A percentile compares a stretch with the other conserved stretches of the same genome.
These are phyloP conservation scores for Chloroceryle aenea DNA, from an alignment of 2,113 vertebrate species.

Conservation along the genomic window DNA sequence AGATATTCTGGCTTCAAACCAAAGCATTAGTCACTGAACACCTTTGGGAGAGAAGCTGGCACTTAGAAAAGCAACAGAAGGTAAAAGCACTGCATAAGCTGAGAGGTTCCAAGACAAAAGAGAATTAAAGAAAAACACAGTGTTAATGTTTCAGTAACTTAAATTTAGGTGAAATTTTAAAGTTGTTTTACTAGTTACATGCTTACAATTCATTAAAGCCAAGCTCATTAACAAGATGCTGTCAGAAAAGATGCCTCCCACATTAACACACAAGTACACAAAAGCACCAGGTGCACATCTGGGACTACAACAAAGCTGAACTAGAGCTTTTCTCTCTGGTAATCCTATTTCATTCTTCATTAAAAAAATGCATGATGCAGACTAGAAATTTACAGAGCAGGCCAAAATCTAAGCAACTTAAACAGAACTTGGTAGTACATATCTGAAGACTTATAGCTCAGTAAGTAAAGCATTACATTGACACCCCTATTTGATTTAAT, in stretches of 20 bases:
- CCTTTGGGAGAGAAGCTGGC: slow-evolving; percentile 84
- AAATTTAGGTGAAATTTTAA: slow-evolving; percentile 42
- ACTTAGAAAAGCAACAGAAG: slow-evolving; percentile 81
- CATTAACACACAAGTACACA: slow-evolving; percentile 54
- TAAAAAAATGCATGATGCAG: slow-evolving; percentile 64
- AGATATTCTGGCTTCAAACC: slow-evolving; percentile 83
- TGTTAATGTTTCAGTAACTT: slow-evolving; percentile 57
- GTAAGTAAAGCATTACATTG: not conserved
- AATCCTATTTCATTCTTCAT: slow-evolving; percentile 77
- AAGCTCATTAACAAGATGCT: slow-evolving; percentile 58
- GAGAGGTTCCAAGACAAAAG: slow-evolving; percentile 75
- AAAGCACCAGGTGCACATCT: slow-evolving; percentile 83
- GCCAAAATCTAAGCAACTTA: slow-evolving; percentile 54
- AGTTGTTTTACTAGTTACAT: slow-evolving; percentile 21
- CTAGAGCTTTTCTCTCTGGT: slow-evolving; percentile 42
- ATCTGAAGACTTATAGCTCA: slow-evolving; percentile 2
- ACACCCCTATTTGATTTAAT: not conserved
- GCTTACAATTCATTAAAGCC: slow-evolving; percentile 6
- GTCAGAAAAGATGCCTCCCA: slow-evolving; percentile 25
- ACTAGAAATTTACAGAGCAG: slow-evolving; percentile 66
- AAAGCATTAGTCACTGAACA: slow-evolving; percentile 85
- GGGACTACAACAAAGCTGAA: slow-evolving; percentile 74
- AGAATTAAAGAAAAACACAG: slow-evolving; percentile 68
- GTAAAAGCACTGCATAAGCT: slow-evolving; percentile 76
- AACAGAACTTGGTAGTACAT: slow-evolving; percentile 33